Evolutionary conservation across 1,140 invertebrate genomes (phyloP), one percentile per base, ranked within the genome.

Genomic region (Leptopilina clavipes): DNA sequence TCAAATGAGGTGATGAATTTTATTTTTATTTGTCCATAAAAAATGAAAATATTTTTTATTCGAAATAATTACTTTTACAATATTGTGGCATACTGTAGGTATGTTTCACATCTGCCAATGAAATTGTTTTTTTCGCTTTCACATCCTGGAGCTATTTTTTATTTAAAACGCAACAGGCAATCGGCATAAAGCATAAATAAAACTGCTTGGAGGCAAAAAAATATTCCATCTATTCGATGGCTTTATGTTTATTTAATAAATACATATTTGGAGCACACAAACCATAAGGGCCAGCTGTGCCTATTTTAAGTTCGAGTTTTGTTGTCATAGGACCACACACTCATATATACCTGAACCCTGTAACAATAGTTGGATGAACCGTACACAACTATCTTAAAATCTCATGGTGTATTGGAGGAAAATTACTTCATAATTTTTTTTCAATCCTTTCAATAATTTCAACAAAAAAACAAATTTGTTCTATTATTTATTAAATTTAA

Each of bases 181-280:
- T 65, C 25, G 25, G 22, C 59, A n/a, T 31, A 65, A 65, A 65
- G 22, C 59, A n/a, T 31, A 65, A 65, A 65, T 65, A 65, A 65
- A 65, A 65, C 22, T n/a, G 59, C 59, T 31, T 75, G 76, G 10
- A 52, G 72, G 44, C 48, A 52, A 76, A 76, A 56, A 74, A 74
- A 77, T 78, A 76, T 79, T 78, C 78, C 76, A 83, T 79, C 81
- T 86, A 84, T 81, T 81, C 80, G 82, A 81, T 74, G 80, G 59
- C 80, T 77, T 65, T 78, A 79, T 89, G 88, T 90, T 90, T 90
- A 87, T 89, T 90, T 89, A 89, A 89, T 89, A 90, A 90, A 90
- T 89, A 90, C 85, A 88, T 90, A 88, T 89, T 89, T 87, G 84
- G 89, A 87, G 83, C 82, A 86, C 82, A 83, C 82, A 84, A 83